phyloP scores from a whole-genome alignment of 92 coral and sea anemone genomes.

The Anthopleura xanthogrammica region DNA sequence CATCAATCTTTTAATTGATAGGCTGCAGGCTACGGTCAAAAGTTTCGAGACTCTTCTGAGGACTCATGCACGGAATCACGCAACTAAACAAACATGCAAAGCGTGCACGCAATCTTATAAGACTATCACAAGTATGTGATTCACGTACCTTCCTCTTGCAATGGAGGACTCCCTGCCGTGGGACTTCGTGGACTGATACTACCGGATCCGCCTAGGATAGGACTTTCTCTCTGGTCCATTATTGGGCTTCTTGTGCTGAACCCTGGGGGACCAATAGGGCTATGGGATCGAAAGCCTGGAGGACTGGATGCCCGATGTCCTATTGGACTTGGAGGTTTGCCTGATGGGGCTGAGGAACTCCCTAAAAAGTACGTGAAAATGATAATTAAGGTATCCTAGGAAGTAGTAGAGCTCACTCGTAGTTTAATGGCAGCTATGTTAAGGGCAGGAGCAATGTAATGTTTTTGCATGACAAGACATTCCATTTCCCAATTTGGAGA shows the following conservation, averaged over 20 bases:
- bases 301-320: constrained; percentile 64
- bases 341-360: background rate
- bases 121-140: background rate
- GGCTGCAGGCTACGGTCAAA: background rate
- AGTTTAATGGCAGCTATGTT: no score
- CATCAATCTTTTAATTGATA: background rate
- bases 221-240: constrained; percentile 67
- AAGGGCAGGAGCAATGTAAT: no score
- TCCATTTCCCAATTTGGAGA: no score
- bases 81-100: background rate
- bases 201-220: constrained; percentile 62
- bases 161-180: constrained; percentile 57
- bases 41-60: background rate
- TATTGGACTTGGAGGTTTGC: constrained; percentile 57
- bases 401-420: no score
- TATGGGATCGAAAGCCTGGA: constrained; percentile 28
- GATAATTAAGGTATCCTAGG: no score
- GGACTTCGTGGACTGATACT: constrained; percentile 80
- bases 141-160: constrained; percentile 66
- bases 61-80: background rate
- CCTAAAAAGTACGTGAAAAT: background rate
- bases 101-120: background rate
- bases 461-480: no score
- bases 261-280: constrained; percentile 62
- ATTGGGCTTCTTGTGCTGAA: constrained; percentile 53